Evolutionary conservation across 2,797 vertebrate genomes (phyloP).

Genomic region (Brotula barbata): DNA sequence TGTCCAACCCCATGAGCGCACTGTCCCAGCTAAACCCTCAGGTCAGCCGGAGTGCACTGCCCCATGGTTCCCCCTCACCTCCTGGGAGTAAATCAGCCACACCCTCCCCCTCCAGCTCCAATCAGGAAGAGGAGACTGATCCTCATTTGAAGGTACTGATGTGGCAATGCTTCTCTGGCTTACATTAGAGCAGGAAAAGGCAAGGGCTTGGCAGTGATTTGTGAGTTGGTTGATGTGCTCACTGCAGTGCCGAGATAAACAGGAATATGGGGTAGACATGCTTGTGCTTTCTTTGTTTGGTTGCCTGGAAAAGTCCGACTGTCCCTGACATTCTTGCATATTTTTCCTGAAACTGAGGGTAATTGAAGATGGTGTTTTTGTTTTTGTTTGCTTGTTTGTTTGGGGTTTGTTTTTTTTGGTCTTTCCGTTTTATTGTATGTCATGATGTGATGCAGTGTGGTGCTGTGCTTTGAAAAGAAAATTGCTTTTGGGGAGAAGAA

Average conservation of each 20-base stretch:
- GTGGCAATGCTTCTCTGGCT: slow-evolving; percentile 52
- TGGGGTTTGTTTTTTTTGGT: no score
- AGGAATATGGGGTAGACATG: slow-evolving; percentile 5
- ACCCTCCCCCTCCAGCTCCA: slow-evolving; percentile 96
- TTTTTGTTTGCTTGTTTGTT: not conserved
- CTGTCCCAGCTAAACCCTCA: slow-evolving; percentile 96
- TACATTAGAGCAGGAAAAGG: slow-evolving; percentile 28
- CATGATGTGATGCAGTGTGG: slow-evolving; percentile 4
- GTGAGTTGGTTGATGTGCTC: slow-evolving; percentile 26
- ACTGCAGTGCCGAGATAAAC: slow-evolving; percentile 7
- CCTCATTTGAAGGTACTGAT: slow-evolving; percentile 91
- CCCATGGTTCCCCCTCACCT: slow-evolving; percentile 94
- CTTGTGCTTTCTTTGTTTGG: slow-evolving; percentile 33
- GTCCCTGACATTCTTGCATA: not conserved
- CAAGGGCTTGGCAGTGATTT: slow-evolving; percentile 25
- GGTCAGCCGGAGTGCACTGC: slow-evolving; percentile 85
- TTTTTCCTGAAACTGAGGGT: slow-evolving; percentile 8
- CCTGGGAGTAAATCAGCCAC: slow-evolving; percentile 98
- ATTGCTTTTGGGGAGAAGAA: slow-evolving; percentile 1
- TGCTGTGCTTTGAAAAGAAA: slow-evolving; percentile 24
- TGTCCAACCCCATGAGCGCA: slow-evolving; percentile 90
- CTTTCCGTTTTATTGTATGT: not conserved
- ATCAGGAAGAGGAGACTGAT: slow-evolving; percentile 98
- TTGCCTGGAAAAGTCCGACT: slow-evolving; percentile 17
- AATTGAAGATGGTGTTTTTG: not conserved